phyloP scores from a whole-genome alignment of 2,797 vertebrate species.

The Hemitrygon akajei region DNA sequence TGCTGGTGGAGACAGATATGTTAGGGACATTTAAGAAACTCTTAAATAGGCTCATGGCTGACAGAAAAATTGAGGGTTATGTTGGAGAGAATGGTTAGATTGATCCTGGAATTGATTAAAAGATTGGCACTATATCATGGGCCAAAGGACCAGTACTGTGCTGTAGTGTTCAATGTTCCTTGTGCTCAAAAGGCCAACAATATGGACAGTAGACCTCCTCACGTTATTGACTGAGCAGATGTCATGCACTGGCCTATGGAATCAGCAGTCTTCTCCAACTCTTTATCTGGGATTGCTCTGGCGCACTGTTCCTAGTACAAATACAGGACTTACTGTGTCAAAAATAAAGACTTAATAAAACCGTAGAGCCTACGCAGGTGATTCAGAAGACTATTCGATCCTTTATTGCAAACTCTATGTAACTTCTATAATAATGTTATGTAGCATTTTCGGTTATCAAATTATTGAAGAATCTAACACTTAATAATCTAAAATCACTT shows the following conservation, averaged over 20 bases:
- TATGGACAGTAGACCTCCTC: not conserved
- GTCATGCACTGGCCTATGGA: not conserved
- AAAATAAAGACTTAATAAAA: not conserved
- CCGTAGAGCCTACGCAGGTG: not conserved
- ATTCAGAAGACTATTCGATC: not conserved
- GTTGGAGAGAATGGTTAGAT: too few species aligned
- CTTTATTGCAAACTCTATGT: not conserved
- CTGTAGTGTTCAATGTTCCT: not conserved
- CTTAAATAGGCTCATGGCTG: too few species aligned
- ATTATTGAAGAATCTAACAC: not conserved
- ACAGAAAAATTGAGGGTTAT: too few species aligned
- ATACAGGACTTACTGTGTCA: not conserved
- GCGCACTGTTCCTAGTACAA: not conserved
- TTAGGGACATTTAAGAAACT: too few species aligned
- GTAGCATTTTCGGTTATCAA: not conserved
- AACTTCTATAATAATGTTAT: not conserved
- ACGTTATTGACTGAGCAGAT: not conserved
- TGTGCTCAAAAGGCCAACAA: not conserved
- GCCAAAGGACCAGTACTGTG: too few species aligned
- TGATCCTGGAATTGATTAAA: too few species aligned
- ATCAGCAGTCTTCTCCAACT: too few species aligned
- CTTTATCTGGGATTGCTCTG: not conserved
- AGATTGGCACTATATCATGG: too few species aligned
- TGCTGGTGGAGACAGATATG: too few species aligned
- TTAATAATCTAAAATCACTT: not conserved